Conservation (phyloP, 1,140 invertebrate genomes). For the Tetragnatha versicolor region DNA sequence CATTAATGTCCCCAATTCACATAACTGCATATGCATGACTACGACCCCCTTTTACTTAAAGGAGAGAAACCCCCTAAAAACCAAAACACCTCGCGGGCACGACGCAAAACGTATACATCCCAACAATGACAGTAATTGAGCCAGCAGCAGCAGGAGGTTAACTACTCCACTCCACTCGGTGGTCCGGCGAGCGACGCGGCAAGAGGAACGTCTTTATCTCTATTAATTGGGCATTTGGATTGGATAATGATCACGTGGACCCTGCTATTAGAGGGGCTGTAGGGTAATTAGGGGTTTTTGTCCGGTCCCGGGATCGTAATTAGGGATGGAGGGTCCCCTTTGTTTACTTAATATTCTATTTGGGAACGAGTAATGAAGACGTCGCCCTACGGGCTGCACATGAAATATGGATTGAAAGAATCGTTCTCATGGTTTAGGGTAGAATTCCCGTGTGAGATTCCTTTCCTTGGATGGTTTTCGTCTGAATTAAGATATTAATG, state of each 20-base stretch:
- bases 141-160: slow-evolving; percentile 12
- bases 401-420: too few species aligned
- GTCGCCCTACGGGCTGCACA: not conserved
- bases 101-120: not conserved
- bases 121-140: slow-evolving; percentile 29
- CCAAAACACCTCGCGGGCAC: not conserved
- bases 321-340: slow-evolving; percentile 1
- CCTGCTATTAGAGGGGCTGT: not conserved
- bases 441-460: too few species aligned
- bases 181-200: slow-evolving; percentile 34
- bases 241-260: slow-evolving; percentile 13
- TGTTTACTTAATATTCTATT: slow-evolving; percentile 50
- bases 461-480: too few species aligned
- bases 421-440: too few species aligned
- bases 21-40: not conserved
- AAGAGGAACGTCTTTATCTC: slow-evolving; percentile 42
- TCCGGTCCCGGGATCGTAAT: slow-evolving; percentile 3
- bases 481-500: too few species aligned
- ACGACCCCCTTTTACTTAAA: not conserved
- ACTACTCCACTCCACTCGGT: slow-evolving; percentile 32
- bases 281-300: slow-evolving; percentile 26
- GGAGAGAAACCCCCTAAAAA: not conserved
- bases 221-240: slow-evolving; percentile 47
- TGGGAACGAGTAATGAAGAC: slow-evolving; percentile 24
- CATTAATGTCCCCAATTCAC: not conserved